Conservation (phyloP, 2,113 vertebrate genomes). For the Acanthisitta chloris region DNA sequence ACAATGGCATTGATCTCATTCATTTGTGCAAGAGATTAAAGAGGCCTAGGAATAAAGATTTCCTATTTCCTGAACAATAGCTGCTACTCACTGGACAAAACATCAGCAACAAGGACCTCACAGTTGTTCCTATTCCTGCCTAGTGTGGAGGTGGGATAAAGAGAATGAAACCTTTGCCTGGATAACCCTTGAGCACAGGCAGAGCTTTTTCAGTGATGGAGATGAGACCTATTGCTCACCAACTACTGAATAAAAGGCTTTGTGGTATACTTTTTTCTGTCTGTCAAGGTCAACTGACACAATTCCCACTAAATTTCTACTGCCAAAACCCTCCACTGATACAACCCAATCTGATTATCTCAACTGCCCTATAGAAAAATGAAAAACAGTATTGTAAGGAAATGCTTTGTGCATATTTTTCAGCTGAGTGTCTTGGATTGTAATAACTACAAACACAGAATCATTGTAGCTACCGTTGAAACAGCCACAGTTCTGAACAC, state of each 20-base stretch:
- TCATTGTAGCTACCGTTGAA: neutral
- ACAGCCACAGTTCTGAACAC: neutral
- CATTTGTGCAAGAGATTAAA: conserved; percentile 7
- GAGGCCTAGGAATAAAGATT: conserved; percentile 23
- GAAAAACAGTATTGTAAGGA: neutral
- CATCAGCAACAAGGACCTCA: neutral
- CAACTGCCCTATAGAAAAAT: neutral
- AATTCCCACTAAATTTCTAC: neutral
- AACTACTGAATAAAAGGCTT: neutral
- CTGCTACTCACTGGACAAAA: neutral
- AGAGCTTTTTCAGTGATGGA: neutral
- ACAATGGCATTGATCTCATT: neutral
- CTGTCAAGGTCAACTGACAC: neutral
- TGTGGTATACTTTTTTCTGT: neutral
- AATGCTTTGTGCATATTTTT: neutral
- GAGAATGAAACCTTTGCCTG: neutral
- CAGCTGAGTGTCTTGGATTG: neutral
- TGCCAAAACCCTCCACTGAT: fast-evolving
- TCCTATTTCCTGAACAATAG: conserved; percentile 12
- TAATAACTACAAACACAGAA: neutral
- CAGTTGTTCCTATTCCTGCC: neutral
- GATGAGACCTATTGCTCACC: neutral
- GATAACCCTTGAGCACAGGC: neutral
- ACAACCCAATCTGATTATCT: neutral
- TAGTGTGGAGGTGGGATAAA: neutral